These are phyloP conservation scores for Centropyge bicolor DNA, from an alignment of 2,797 vertebrate species.

Conservation along the genomic window DNA sequence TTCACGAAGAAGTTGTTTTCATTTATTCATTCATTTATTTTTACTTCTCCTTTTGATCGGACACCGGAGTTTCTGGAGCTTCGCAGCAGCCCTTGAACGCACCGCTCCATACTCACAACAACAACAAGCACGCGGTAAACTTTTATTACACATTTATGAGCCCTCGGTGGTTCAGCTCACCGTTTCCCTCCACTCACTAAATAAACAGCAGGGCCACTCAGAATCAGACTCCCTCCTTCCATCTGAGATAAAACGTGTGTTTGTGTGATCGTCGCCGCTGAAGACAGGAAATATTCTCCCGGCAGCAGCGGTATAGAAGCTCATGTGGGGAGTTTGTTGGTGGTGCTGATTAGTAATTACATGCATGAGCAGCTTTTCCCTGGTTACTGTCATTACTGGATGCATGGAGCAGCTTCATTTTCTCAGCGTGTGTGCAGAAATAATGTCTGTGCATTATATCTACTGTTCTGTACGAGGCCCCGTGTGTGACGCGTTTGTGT, in stretches of 20 bases:
- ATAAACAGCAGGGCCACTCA: background rate
- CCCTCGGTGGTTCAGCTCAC: background rate
- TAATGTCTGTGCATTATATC: slow-evolving; percentile 5
- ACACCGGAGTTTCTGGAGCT: background rate
- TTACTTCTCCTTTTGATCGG: too few relatives aligned
- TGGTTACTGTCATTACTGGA: slow-evolving; percentile 40
- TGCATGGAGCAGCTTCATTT: slow-evolving; percentile 25
- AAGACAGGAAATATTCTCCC: background rate
- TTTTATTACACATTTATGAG: background rate
- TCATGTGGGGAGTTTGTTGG: slow-evolving; percentile 29
- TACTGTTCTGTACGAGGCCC: background rate
- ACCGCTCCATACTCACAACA: background rate
- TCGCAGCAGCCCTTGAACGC: background rate
- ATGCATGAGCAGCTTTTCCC: slow-evolving; percentile 42
- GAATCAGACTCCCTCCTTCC: background rate
- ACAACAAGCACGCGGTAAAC: background rate
- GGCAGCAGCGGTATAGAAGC: slow-evolving; percentile 2
- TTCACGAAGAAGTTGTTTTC: background rate
- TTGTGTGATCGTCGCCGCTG: background rate
- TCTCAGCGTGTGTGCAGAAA: slow-evolving; percentile 21
- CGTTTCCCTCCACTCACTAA: background rate
- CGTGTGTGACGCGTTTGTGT: background rate
- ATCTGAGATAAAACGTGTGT: background rate
- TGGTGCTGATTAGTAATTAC: slow-evolving; percentile 65
- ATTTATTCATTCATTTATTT: background rate